Evolutionary conservation across 2,888 invertebrate genomes (phyloP), one percentile per base, ranked within the genome.

Genomic region (Anarsia innoxiella): DNA sequence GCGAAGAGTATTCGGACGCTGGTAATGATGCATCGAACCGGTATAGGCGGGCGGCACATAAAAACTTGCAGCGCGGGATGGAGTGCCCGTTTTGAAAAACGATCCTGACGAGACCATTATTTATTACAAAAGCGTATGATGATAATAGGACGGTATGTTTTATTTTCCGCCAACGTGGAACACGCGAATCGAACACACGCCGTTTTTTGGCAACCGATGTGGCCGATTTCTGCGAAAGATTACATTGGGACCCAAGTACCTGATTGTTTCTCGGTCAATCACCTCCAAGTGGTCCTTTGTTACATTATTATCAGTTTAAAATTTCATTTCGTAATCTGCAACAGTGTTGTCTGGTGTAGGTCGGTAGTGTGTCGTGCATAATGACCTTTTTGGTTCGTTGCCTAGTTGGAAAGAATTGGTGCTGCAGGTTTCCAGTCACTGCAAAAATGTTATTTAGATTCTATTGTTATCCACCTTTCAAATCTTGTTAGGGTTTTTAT

Each of bases 241-340:
- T 74, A 67, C 71, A 66, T 73, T 63, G 63, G 70, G 61, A 66
- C 67, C 73, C 74, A 74, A 79, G 78, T 79, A 71, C 72, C 62
- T 66, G 78, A 78, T 82, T 83, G 78, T 79, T 74, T 76, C 66
- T 64, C 74, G 83, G 82, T 75, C 80, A 70, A 41, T 75, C 64
- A 71, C 78, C 82, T 58, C 49, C 42, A 40, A 46, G 51, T 49
- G 55, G 56, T 51, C 56, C 61, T 69, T 67, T 66, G 62, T 68
- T 65, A 55, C 60, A 63, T 68, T 69, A 62, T 66, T 62, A 62
- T 66, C 58, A 60, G 60, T 58, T 64, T 59, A 57, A 57, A n/a
- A 62, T 63, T 64, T 60, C 51, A 56, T 59, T 58, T 57, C 42
- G 51, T 59, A 63, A 59, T 62, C 45, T 66, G 61, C 19, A 19